A percentile compares a stretch with the other conserved stretches of the same genome.
These are phyloP conservation scores for Enhydra lutris DNA, from an alignment of 2,113 vertebrate species.

Conservation along the genomic window DNA sequence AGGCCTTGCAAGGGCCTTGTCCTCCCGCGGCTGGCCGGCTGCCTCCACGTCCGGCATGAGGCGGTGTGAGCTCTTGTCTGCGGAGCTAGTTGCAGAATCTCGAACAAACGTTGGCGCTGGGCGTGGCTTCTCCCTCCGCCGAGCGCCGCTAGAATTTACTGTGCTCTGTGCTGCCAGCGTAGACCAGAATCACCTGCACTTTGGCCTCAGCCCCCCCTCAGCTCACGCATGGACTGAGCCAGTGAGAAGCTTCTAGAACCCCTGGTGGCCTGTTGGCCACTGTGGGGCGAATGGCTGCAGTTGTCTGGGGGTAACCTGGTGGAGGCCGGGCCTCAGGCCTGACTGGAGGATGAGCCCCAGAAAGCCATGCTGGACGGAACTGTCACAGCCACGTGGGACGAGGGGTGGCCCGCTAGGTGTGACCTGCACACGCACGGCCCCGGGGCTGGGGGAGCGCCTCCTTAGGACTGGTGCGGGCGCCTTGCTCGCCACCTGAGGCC, in stretches of 20 bases:
- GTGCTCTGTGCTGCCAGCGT: background rate
- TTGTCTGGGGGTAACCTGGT: accelerated
- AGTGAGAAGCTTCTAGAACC: accelerated
- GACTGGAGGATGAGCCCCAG: accelerated
- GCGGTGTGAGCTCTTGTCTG: accelerated
- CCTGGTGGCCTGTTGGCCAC: background rate
- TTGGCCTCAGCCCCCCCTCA: background rate
- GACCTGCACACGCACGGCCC: accelerated
- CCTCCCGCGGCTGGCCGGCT: accelerated
- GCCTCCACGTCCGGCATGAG: background rate
- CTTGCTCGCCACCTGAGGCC: background rate
- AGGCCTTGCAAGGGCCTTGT: background rate
- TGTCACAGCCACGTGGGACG: accelerated
- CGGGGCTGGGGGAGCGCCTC: background rate
- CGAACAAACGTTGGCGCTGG: accelerated
- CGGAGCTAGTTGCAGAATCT: background rate
- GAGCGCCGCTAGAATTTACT: accelerated
- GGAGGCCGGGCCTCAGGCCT: background rate
- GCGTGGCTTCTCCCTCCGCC: accelerated
- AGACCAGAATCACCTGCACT: background rate
- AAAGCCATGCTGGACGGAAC: background rate
- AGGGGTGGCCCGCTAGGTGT: accelerated
- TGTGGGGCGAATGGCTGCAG: background rate
- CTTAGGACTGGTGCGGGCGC: background rate
- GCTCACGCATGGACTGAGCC: accelerated